Conservation (phyloP, 2,888 invertebrate genomes). For the Drosophila pseudotakahashii region DNA sequence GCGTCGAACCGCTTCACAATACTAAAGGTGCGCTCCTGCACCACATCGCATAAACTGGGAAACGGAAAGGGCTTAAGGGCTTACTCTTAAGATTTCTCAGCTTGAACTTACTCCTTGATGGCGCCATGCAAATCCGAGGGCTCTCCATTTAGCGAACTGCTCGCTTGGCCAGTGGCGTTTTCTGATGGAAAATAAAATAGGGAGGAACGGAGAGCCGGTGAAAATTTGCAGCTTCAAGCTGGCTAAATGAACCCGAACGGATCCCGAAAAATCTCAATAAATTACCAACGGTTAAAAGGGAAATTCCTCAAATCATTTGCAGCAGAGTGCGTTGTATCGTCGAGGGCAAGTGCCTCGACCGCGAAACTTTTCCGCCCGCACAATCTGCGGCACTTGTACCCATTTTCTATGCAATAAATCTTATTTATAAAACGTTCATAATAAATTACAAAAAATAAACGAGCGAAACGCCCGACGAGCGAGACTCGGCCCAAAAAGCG, state of each 20-base stretch:
- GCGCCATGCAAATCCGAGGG: slow-evolving; percentile 70
- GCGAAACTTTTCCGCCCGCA: slow-evolving; percentile 45
- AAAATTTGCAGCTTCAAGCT: slow-evolving; percentile 19
- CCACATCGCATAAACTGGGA: slow-evolving; percentile 69
- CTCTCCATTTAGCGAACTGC: slow-evolving; percentile 67
- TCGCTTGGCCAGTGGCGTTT: slow-evolving; percentile 71
- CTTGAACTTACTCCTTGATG: slow-evolving; percentile 68
- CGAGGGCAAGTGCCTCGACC: slow-evolving; percentile 23
- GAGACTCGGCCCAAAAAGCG: slow-evolving; percentile 23
- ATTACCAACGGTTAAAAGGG: slow-evolving; percentile 21
- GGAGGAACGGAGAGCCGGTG: neutral
- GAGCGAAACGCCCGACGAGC: slow-evolving; percentile 42
- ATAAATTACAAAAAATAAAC: slow-evolving; percentile 64
- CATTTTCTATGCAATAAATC: slow-evolving; percentile 61
- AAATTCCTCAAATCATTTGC: slow-evolving; percentile 29
- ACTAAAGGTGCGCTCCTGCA: slow-evolving; percentile 75
- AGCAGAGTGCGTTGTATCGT: slow-evolving; percentile 5
- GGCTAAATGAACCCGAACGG: slow-evolving; percentile 38
- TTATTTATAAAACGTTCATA: slow-evolving; percentile 63
- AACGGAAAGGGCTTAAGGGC: neutral
- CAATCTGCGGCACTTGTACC: slow-evolving; percentile 59
- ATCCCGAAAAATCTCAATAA: slow-evolving; percentile 27
- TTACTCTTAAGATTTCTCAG: neutral
- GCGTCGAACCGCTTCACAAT: slow-evolving; percentile 76
- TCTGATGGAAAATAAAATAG: slow-evolving; percentile 46